Conservation (phyloP, 2,113 vertebrate genomes). For the Ctenomys sociabilis region DNA sequence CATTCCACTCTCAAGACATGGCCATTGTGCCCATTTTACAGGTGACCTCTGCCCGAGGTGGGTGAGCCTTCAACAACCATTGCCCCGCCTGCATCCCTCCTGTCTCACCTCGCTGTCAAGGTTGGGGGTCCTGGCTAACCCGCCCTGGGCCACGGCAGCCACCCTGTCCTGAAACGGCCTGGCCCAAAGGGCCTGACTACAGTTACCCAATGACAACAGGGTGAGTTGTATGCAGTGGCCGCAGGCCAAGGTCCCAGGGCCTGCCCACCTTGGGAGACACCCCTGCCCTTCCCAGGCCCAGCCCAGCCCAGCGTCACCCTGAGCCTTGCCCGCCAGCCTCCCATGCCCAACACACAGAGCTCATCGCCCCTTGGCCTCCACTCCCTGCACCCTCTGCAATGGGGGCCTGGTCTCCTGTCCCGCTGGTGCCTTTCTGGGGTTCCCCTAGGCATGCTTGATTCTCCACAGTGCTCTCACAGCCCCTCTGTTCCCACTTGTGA, state of each 20-base stretch:
- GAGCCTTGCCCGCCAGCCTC: background rate
- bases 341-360: background rate
- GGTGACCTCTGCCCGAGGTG: accelerated
- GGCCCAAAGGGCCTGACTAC: background rate
- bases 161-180: conserved; percentile 71
- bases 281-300: background rate
- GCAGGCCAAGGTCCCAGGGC: conserved; percentile 71
- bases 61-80: background rate
- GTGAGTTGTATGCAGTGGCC: conserved; percentile 74
- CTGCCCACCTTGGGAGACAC: conserved; percentile 62
- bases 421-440: background rate
- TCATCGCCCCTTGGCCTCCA: accelerated
- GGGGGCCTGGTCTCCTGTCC: too few relatives aligned
- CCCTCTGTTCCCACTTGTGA: background rate
- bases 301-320: background rate
- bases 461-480: background rate
- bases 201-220: conserved; percentile 75
- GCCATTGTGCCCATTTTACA: accelerated
- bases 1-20: background rate
- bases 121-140: background rate
- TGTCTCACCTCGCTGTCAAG: background rate
- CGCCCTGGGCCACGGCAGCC: background rate
- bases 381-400: background rate
- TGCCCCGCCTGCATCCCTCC: accelerated
- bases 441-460: background rate